Evolutionary conservation across 2,113 vertebrate species (phyloP).

Genomic region (Syngnathoides biaculeatus): DNA sequence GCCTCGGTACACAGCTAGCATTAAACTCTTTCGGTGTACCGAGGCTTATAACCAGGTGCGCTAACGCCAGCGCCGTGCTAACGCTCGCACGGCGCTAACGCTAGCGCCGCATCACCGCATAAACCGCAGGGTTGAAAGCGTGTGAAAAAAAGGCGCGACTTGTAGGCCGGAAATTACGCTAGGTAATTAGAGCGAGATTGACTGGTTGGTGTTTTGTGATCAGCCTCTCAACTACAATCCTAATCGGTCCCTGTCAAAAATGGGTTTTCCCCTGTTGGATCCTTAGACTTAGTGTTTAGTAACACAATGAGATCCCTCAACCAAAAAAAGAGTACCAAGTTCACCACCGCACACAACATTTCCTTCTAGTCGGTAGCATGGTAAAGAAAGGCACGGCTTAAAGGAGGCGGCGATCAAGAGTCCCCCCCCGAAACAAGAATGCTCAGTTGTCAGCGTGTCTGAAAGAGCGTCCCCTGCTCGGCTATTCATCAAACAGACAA

Average conservation of each 20-base stretch:
- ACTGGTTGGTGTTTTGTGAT: not conserved
- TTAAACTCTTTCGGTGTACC: too few relatives aligned
- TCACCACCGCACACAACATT: conserved; percentile 15
- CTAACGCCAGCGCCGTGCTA: too few relatives aligned
- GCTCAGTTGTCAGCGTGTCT: conserved; percentile 56
- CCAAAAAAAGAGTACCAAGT: conserved; percentile 21
- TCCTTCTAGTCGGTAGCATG: conserved; percentile 8
- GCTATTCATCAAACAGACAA: conserved; percentile 62
- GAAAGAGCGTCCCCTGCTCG: conserved; percentile 31
- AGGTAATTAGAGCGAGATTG: not conserved
- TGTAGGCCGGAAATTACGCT: too few relatives aligned
- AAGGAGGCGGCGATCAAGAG: conserved; percentile 12
- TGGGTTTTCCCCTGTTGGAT: conserved; percentile 1
- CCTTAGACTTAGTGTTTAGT: conserved; percentile 7
- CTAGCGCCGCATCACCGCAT: too few relatives aligned
- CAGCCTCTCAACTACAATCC: conserved; percentile 3
- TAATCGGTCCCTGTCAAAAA: conserved; percentile 18
- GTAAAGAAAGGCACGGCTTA: conserved; percentile 17
- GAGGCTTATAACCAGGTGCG: too few relatives aligned
- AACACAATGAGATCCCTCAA: conserved; percentile 31
- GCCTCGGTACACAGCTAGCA: too few relatives aligned
- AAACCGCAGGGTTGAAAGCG: too few relatives aligned
- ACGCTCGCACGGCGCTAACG: too few relatives aligned
- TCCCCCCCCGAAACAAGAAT: conserved; percentile 39
- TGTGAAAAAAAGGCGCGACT: too few relatives aligned